phyloP scores from a whole-genome alignment of 2,113 vertebrate species.

The Pagrus major region DNA sequence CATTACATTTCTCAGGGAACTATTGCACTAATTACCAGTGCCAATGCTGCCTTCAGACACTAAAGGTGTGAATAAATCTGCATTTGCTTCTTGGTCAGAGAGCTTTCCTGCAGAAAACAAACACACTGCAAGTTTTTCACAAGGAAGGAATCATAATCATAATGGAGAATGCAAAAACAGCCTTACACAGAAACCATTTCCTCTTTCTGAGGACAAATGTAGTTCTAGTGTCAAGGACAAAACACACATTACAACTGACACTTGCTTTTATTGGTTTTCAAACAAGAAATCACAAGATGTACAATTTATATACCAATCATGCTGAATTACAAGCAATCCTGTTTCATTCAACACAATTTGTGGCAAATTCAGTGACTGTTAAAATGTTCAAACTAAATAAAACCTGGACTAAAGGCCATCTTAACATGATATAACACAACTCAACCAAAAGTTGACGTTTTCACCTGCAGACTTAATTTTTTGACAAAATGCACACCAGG shows the following conservation, averaged over 20 bases:
- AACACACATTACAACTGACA: not conserved
- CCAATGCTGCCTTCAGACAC: no score
- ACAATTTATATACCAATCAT: constrained; percentile 21
- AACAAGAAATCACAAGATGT: constrained; percentile 32
- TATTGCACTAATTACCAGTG: no score
- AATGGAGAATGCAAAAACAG: no score
- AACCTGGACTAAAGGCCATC: not conserved
- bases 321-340: constrained; percentile 10
- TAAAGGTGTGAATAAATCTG: no score
- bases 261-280: constrained; percentile 55
- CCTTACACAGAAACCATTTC: no score
- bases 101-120: no score
- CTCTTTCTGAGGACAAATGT: constrained; percentile 26
- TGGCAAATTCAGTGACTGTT: constrained; percentile 21
- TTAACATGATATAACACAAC: not conserved
- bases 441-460: not conserved
- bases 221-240: not conserved
- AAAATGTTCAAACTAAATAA: constrained; percentile 45
- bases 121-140: no score
- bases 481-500: constrained; percentile 4
- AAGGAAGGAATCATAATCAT: no score
- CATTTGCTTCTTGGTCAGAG: no score
- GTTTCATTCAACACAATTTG: constrained; percentile 11
- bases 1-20: no score
- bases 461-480: not conserved